These are phyloP conservation scores for Trichonephila clavipes DNA, from an alignment of 1,140 invertebrate species.

Conservation along the genomic window DNA sequence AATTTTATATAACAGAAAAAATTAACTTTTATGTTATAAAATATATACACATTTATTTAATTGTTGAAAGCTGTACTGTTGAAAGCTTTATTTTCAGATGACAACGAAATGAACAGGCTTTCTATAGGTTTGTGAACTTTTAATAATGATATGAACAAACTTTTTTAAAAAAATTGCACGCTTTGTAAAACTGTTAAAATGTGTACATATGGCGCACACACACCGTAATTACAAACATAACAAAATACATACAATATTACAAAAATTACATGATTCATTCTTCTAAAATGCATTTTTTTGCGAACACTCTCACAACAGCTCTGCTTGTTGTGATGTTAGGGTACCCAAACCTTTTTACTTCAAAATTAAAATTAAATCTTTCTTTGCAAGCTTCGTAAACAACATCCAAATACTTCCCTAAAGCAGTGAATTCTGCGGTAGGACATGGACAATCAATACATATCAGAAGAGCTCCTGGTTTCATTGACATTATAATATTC, in stretches of 20 bases:
- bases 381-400: slow-evolving; percentile 23
- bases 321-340: slow-evolving; percentile 35
- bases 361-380: slow-evolving; percentile 43
- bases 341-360: slow-evolving; percentile 44
- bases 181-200: no score
- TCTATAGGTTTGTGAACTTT: no score
- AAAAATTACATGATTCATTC: neutral
- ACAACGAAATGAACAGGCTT: no score
- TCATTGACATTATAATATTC: slow-evolving; percentile 40
- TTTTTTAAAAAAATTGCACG: no score
- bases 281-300: slow-evolving; percentile 9
- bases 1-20: no score
- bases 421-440: neutral
- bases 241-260: neutral
- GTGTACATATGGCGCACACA: no score
- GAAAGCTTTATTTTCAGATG: no score
- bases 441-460: slow-evolving; percentile 51
- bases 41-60: no score
- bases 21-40: no score
- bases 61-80: no score
- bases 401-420: neutral
- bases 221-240: no score
- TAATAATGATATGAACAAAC: no score
- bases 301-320: slow-evolving; percentile 38
- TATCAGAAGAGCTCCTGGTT: slow-evolving; percentile 29